phyloP scores from a whole-genome alignment of 2,797 vertebrate genomes.

The Oryzias sinensis region DNA sequence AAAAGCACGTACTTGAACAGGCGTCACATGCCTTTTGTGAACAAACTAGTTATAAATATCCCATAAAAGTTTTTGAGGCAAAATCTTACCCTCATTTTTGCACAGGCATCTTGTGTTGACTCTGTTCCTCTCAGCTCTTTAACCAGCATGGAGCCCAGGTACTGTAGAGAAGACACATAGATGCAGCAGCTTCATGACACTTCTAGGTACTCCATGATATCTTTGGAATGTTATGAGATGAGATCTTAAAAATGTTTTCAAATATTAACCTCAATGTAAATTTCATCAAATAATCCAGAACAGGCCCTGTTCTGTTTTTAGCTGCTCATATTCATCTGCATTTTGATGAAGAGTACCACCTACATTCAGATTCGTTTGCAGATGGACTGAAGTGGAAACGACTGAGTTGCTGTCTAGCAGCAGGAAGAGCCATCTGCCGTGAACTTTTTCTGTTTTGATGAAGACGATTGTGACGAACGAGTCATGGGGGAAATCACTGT shows the following conservation, averaged over 20 bases:
- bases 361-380: conserved; percentile 6
- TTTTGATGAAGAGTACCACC: neutral
- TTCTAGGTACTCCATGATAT: neutral
- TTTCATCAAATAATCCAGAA: neutral
- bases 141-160: conserved; percentile 99
- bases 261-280: too few relatives aligned
- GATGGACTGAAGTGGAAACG: neutral
- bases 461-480: conserved; percentile 10
- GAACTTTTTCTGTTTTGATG: conserved; percentile 3
- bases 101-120: conserved; percentile 97
- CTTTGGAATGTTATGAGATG: neutral
- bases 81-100: conserved; percentile 97
- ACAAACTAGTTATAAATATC: too few relatives aligned
- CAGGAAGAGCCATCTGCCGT: conserved; percentile 13
- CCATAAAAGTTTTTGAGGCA: neutral
- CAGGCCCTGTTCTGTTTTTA: neutral
- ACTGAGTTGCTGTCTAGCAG: conserved; percentile 9
- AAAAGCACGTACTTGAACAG: too few relatives aligned
- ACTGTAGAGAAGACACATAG: conserved; percentile 74
- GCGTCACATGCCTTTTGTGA: too few relatives aligned
- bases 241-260: neutral
- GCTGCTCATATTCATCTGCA: neutral
- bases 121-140: conserved; percentile 98
- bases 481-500: conserved; percentile 4
- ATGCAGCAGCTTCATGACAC: neutral